Conservation (phyloP, 2,797 vertebrate genomes). For the Pelochelys cantorii region DNA sequence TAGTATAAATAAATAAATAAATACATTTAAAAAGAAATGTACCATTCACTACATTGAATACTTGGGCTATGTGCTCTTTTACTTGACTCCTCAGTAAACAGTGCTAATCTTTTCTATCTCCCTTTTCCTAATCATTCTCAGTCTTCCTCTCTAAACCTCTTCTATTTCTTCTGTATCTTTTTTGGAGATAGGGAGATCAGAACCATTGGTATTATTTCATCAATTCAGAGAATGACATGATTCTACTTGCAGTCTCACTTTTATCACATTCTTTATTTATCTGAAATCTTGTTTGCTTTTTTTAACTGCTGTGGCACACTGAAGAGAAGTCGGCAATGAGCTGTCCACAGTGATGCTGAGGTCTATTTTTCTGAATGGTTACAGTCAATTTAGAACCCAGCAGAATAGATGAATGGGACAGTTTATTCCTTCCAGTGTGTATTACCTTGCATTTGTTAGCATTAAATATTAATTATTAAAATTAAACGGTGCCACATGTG, state of each 20-base stretch:
- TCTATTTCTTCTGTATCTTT: not conserved
- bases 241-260: conserved; percentile 26
- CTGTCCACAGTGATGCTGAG: conserved; percentile 1
- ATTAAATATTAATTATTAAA: conserved; percentile 2
- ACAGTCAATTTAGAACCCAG: conserved; percentile 33
- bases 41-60: not conserved
- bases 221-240: conserved; percentile 6
- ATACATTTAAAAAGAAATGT: not conserved
- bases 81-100: not conserved
- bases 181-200: not conserved
- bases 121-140: conserved; percentile 8
- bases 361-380: conserved; percentile 36
- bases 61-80: not conserved
- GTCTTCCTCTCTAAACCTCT: not conserved
- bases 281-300: conserved; percentile 32
- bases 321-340: conserved; percentile 24
- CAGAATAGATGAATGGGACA: not conserved
- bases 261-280: not conserved
- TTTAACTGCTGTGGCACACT: conserved; percentile 5
- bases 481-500: conserved; percentile 11
- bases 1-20: not conserved
- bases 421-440: conserved; percentile 18
- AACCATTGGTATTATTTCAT: conserved; percentile 1
- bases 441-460: conserved; percentile 44
- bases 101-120: not conserved